Evolutionary conservation across 2,113 vertebrate genomes (phyloP).

Genomic region (Heteronetta atricapilla): DNA sequence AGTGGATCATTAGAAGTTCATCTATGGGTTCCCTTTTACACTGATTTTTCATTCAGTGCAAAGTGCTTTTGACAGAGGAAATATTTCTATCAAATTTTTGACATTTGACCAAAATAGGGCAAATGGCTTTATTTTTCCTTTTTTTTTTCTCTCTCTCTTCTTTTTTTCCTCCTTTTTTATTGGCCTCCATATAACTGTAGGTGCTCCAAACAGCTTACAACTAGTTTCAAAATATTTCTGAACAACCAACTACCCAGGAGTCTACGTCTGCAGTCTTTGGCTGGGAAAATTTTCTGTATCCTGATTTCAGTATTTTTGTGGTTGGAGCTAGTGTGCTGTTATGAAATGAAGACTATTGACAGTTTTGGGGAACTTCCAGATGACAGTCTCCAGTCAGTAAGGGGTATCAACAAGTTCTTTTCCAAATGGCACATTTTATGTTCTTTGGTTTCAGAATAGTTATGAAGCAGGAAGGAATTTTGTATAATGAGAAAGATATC

Average conservation of each 20-base stretch:
- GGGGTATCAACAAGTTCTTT: neutral
- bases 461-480: neutral
- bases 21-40: neutral
- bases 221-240: neutral
- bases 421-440: neutral
- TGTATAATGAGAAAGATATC: neutral
- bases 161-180: neutral
- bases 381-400: neutral
- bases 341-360: neutral
- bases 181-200: neutral
- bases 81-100: neutral
- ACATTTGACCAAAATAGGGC: neutral
- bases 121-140: neutral
- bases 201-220: neutral
- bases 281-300: neutral
- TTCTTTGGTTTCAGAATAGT: neutral
- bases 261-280: neutral
- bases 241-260: neutral
- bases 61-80: neutral
- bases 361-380: neutral
- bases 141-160: no score
- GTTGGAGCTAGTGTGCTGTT: neutral
- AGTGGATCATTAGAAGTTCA: neutral
- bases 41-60: neutral
- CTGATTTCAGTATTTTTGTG: neutral